Conservation (phyloP, 2,113 vertebrate genomes). For the Grallaria varia region DNA sequence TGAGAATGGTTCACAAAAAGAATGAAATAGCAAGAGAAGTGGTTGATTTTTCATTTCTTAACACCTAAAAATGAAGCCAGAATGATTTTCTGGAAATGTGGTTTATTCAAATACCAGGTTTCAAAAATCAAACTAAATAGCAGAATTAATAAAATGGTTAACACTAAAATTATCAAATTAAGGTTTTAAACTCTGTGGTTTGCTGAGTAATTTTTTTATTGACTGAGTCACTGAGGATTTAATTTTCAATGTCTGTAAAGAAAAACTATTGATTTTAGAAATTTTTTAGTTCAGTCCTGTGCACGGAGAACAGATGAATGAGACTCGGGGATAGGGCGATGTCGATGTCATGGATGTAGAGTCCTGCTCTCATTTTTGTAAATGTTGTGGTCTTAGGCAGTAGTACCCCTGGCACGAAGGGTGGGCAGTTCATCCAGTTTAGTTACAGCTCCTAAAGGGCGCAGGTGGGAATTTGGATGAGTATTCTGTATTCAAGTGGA, state of each 20-base stretch:
- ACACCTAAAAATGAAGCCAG: background rate
- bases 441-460: background rate
- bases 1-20: background rate
- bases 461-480: background rate
- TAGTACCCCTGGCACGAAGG: background rate
- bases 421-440: background rate
- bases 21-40: background rate
- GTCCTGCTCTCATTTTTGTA: background rate
- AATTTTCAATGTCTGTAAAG: background rate
- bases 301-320: background rate
- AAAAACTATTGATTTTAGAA: background rate
- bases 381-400: background rate
- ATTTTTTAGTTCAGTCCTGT: background rate
- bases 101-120: background rate
- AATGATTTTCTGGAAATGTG: background rate
- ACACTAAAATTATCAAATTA: background rate
- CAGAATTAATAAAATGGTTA: background rate
- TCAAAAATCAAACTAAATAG: background rate
- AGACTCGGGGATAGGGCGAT: rapidly evolving
- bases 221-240: background rate
- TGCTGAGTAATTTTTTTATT: background rate
- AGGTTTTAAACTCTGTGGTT: background rate
- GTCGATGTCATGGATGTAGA: rapidly evolving
- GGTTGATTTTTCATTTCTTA: background rate
- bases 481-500: background rate